These are phyloP conservation scores for Pectinophora gossypiella DNA, from an alignment of 1,140 invertebrate genomes.

Conservation along the genomic window DNA sequence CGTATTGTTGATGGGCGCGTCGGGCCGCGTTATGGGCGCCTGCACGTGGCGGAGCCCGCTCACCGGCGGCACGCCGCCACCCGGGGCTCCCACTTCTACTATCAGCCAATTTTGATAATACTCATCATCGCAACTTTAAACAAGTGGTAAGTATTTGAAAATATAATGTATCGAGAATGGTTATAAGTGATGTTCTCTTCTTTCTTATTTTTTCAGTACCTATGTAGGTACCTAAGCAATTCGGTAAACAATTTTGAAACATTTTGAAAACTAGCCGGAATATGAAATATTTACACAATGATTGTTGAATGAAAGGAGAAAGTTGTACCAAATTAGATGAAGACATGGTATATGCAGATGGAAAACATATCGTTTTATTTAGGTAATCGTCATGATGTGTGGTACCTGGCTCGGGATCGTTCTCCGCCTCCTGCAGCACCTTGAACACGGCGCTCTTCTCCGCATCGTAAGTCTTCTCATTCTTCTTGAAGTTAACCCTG, in stretches of 20 bases:
- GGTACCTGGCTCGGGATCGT: constrained; percentile 87
- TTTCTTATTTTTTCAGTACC: no score
- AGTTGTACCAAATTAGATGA: no score
- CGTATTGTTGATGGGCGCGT: constrained; percentile 79
- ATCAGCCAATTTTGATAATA: constrained; percentile 30
- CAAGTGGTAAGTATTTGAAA: no score
- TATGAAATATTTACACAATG: background rate
- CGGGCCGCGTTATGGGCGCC: constrained; percentile 83
- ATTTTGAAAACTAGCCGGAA: no score
- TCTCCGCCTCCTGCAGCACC: constrained; percentile 93
- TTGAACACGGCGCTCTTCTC: constrained; percentile 94
- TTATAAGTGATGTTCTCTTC: no score
- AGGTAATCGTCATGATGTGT: no score
- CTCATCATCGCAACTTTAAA: background rate
- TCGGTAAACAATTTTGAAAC: no score
- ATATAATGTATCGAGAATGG: no score
- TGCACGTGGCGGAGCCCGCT: constrained; percentile 79
- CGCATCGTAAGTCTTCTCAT: constrained; percentile 91
- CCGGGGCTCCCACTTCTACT: constrained; percentile 40
- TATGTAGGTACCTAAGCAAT: no score
- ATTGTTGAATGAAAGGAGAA: background rate
- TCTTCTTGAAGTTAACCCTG: constrained; percentile 97
- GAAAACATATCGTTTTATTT: no score
- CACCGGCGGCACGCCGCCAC: constrained; percentile 39
- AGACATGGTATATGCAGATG: no score